Evolutionary conservation across 1,140 invertebrate genomes (phyloP).

Genomic region (Campoletis sonorensis): DNA sequence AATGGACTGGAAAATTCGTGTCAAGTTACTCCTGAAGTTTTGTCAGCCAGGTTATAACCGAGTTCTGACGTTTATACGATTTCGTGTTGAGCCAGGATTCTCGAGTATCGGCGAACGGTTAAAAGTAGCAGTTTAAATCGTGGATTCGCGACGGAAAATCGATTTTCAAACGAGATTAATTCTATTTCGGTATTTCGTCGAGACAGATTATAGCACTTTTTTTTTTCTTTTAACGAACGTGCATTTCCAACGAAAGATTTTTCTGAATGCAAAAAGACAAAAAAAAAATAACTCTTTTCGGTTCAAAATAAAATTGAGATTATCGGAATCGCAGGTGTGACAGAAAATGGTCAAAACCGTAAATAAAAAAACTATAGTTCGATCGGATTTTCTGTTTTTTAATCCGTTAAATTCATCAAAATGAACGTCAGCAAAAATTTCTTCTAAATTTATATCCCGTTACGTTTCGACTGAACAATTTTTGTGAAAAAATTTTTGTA

Average conservation of each 20-base stretch:
- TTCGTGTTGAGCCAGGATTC: neutral
- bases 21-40: neutral
- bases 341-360: too few species aligned
- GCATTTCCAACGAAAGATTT: neutral
- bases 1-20: neutral
- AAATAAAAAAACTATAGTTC: too few species aligned
- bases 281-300: too few species aligned
- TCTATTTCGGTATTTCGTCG: conserved; percentile 41
- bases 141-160: neutral
- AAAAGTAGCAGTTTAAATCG: neutral
- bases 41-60: neutral
- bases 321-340: too few species aligned
- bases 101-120: neutral
- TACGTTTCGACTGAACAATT: too few species aligned
- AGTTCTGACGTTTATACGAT: conserved; percentile 5
- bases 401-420: too few species aligned
- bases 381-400: too few species aligned
- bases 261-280: neutral
- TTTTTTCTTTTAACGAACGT: too few species aligned
- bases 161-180: conserved; percentile 14
- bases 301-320: too few species aligned
- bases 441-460: too few species aligned
- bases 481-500: too few species aligned
- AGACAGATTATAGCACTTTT: conserved; percentile 48
- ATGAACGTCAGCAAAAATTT: too few species aligned